Percentiles rank a stretch among this genome's conserved stretches.
Conservation (phyloP, 2,113 vertebrate genomes). For the Erythrocebus patas region DNA sequence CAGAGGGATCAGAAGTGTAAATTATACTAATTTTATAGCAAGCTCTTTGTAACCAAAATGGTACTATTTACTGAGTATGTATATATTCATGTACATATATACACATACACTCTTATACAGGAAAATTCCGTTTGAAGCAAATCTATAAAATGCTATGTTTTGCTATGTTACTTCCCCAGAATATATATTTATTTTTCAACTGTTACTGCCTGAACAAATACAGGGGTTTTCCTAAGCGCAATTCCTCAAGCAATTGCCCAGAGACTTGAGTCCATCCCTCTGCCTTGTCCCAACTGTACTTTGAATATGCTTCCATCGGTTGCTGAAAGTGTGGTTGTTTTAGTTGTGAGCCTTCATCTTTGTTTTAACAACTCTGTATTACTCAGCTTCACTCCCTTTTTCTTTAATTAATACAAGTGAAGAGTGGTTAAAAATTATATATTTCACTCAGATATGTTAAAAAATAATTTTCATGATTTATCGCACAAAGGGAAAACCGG, state of each 20-base stretch:
- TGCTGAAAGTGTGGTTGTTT: background rate
- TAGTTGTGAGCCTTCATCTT: background rate
- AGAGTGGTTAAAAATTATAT: background rate
- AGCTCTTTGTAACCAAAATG: constrained; percentile 27
- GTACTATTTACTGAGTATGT: background rate
- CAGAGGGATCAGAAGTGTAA: constrained; percentile 22
- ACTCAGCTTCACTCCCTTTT: background rate
- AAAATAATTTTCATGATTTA: background rate
- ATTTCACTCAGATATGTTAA: constrained; percentile 10
- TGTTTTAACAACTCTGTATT: background rate
- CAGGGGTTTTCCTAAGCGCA: background rate
- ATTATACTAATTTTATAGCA: background rate
- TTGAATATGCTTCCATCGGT: background rate
- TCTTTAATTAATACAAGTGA: background rate
- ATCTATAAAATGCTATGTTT: background rate
- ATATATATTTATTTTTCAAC: background rate
- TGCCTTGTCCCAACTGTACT: background rate
- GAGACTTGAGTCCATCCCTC: background rate
- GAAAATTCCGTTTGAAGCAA: constrained; percentile 15
- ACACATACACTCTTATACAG: background rate
- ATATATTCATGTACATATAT: background rate
- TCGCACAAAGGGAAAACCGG: background rate
- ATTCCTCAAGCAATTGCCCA: background rate
- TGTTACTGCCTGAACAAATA: background rate
- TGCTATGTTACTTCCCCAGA: background rate